Base-by-base conservation (phyloP, 2,888 invertebrate species). In the Pyrgus malvae region DNA sequence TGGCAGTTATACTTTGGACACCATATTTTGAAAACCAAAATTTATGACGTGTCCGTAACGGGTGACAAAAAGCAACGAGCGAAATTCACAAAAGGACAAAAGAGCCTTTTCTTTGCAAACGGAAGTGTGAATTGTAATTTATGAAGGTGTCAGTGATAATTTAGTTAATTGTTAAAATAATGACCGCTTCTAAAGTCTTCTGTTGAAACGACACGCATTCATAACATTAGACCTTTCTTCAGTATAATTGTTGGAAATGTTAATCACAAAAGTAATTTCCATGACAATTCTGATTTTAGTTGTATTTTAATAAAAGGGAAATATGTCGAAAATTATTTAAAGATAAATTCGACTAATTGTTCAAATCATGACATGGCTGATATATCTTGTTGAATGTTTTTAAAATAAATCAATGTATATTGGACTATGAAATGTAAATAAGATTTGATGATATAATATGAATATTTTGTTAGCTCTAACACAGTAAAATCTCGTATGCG, bases 121-220 rank as follows among this genome's bases (percentile, higher is more conserved):
- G 27, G 44, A 51, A 51, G 44, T 19, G 44, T 27, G 25, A 14
- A 37, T 17, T 9, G 48, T 46, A 55, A 60, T 58, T 56, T 53
- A 56, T 51, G 37, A 58, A 54, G 46, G 53, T 49, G 42, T 16
- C 23, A 16, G 12, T 56, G 53, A 55, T 57, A 60, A 61, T 60
- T 57, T 51, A 48, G 35, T 41, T 48, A 59, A 61, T 61, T 61
- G 56, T 50, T 42, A 17, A 35, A 48, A 37, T 27, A 46, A 37
- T 46, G 37, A 19, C 7, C 23, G n/a, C 12, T 6, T 33, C 33
- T 41, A 48, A 53, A 53, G 44, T 12, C 11, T 21, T 40, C 11
- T 21, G 1, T 35, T 44, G 31, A 17, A 27, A 25, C 9, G 35
- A 35, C 16, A 19, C 17, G 11, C 19, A 33, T 37, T 33, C 33